These are phyloP conservation scores for Ochotona princeps DNA, from an alignment of 2,113 vertebrate species.

Conservation along the genomic window DNA sequence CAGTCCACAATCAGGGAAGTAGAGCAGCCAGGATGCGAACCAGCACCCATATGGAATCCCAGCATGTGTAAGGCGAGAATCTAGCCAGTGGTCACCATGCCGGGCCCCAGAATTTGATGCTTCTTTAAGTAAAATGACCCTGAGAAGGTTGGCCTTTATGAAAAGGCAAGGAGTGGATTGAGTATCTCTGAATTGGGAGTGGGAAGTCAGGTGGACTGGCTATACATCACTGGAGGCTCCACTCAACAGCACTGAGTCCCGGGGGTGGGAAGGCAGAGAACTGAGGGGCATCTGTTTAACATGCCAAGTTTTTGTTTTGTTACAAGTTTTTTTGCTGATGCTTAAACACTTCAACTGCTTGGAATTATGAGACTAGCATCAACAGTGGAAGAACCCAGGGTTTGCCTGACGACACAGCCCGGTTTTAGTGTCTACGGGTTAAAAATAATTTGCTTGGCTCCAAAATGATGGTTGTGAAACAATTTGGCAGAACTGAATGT, in stretches of 20 bases:
- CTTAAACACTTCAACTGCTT: background rate
- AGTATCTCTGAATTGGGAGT: background rate
- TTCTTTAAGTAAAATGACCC: background rate
- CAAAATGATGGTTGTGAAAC: constrained; percentile 45
- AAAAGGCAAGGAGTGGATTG: background rate
- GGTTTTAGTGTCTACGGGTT: constrained; percentile 9
- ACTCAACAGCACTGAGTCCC: no score
- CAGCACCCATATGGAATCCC: no score
- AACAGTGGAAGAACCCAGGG: background rate
- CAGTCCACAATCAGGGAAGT: no score
- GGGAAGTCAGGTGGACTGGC: background rate
- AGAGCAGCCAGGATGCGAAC: no score
- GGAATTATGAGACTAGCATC: constrained; percentile 22
- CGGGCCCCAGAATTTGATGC: background rate
- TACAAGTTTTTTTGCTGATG: background rate
- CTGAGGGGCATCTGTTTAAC: background rate
- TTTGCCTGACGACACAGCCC: background rate
- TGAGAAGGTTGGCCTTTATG: background rate
- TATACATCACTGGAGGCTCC: background rate
- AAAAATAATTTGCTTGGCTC: constrained; percentile 63
- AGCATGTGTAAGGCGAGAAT: no score
- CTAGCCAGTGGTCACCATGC: no score
- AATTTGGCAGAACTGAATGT: background rate
- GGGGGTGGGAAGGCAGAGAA: background rate
- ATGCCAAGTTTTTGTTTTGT: background rate